A percentile compares a stretch with the other conserved stretches of the same genome.
Evolutionary conservation across 2,797 vertebrate species (phyloP).

Genomic region (Helicolenus hilgendorfi): DNA sequence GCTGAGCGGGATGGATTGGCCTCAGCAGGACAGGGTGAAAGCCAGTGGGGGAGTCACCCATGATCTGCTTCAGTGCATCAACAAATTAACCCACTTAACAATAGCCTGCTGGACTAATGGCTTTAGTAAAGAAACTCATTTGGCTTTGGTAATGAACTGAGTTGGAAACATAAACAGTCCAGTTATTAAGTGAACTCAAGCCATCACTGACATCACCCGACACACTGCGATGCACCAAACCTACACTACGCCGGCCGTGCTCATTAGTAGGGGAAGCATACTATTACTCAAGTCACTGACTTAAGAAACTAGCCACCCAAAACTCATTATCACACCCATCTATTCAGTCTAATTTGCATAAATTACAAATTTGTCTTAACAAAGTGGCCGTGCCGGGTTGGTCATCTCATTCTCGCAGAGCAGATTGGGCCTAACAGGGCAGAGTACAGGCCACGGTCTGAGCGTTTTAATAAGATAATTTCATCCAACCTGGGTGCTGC

Average conservation of each 20-base stretch:
- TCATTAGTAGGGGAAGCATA: constrained; percentile 75
- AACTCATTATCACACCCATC: constrained; percentile 79
- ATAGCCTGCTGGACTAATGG: constrained; percentile 81
- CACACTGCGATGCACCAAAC: constrained; percentile 67
- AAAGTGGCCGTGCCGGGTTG: constrained; percentile 62
- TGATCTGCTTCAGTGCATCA: constrained; percentile 85
- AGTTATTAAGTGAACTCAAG: constrained; percentile 84
- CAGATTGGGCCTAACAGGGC: constrained; percentile 79
- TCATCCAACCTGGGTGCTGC: constrained; percentile 60
- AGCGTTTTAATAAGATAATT: constrained; percentile 62
- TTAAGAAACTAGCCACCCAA: constrained; percentile 82
- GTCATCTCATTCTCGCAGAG: constrained; percentile 62
- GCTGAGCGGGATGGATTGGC: constrained; percentile 40
- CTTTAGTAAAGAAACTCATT: constrained; percentile 86
- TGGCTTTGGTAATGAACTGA: constrained; percentile 87
- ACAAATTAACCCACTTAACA: constrained; percentile 89
- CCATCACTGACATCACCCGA: constrained; percentile 68
- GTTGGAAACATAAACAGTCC: constrained; percentile 87
- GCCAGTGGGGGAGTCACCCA: constrained; percentile 67
- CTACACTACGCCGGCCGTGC: constrained; percentile 52
- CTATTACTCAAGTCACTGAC: constrained; percentile 84
- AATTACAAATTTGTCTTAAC: constrained; percentile 71
- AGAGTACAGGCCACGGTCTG: constrained; percentile 51
- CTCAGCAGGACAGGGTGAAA: constrained; percentile 62
- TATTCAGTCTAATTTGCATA: constrained; percentile 82